Percentiles rank a stretch among this genome's conserved stretches.
These are phyloP conservation scores for Caligus rogercresseyi DNA, from an alignment of 1,140 invertebrate species.

Conservation along the genomic window DNA sequence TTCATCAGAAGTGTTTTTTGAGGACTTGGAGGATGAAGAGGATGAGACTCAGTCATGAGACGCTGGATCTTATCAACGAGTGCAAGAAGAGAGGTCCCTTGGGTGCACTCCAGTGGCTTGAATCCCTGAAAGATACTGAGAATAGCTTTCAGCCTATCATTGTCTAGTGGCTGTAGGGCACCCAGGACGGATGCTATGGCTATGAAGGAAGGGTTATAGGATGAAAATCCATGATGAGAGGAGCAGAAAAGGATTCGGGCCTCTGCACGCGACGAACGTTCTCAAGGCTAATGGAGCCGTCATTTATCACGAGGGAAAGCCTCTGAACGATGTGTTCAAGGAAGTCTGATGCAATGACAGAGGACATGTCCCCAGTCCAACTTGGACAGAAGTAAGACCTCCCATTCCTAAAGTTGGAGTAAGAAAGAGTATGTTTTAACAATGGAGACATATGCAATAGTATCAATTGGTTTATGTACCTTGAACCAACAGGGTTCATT, in stretches of 20 bases:
- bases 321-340: conserved; percentile 48
- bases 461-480: no score
- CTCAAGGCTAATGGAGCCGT: conserved; percentile 3
- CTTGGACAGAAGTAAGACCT: conserved; percentile 51
- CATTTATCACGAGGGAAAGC: conserved; percentile 29
- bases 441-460: no score
- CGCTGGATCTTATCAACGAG: not conserved
- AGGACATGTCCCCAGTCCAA: conserved; percentile 63
- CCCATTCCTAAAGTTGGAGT: conserved; percentile 50
- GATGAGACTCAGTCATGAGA: not conserved
- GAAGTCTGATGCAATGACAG: conserved; percentile 60
- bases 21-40: not conserved
- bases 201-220: not conserved
- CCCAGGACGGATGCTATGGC: conserved; percentile 11
- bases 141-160: not conserved
- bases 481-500: no score
- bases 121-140: no score
- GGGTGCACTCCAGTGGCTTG: no score
- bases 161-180: conserved; percentile 3
- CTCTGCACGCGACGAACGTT: conserved; percentile 25
- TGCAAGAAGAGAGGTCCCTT: no score
- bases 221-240: conserved; percentile 7
- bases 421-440: no score
- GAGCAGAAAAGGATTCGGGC: conserved; percentile 12
- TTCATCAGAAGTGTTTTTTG: not conserved